These are phyloP conservation scores for Rhipidura dahli DNA, from an alignment of 2,113 vertebrate species.

Conservation along the genomic window DNA sequence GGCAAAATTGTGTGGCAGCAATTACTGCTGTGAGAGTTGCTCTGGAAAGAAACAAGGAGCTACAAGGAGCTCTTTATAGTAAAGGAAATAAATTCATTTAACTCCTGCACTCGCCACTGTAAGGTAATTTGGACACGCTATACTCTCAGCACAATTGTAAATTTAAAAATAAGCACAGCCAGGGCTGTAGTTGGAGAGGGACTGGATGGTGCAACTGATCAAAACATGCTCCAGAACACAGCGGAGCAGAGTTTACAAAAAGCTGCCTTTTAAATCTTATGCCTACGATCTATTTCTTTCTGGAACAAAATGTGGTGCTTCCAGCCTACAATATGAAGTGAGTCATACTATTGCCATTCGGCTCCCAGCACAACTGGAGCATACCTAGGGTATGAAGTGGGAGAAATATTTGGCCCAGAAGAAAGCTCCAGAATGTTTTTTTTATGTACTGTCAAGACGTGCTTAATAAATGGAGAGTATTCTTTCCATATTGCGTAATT, in stretches of 20 bases:
- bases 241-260: slow-evolving; percentile 2
- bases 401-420: slow-evolving; percentile 33
- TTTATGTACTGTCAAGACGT: slow-evolving; percentile 21
- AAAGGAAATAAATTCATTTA: slow-evolving; percentile 27
- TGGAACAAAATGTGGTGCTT: slow-evolving; percentile 13
- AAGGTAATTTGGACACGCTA: slow-evolving; percentile 17
- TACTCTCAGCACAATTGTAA: neutral
- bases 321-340: slow-evolving; percentile 7
- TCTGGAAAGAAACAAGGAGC: slow-evolving; percentile 6
- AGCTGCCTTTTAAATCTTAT: slow-evolving; percentile 11
- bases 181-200: neutral
- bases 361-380: slow-evolving; percentile 46
- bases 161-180: slow-evolving; percentile 9
- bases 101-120: neutral
- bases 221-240: neutral
- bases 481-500: slow-evolving; percentile 45
- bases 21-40: neutral
- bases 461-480: slow-evolving; percentile 40
- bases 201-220: neutral
- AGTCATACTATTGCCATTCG: slow-evolving; percentile 36
- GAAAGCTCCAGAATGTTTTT: slow-evolving; percentile 25
- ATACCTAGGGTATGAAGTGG: slow-evolving; percentile 53
- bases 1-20: slow-evolving; percentile 2
- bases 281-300: slow-evolving; percentile 2
- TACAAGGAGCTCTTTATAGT: no score